Evolutionary conservation across 2,113 vertebrate species (phyloP).

Genomic region (Varanus komodoensis): DNA sequence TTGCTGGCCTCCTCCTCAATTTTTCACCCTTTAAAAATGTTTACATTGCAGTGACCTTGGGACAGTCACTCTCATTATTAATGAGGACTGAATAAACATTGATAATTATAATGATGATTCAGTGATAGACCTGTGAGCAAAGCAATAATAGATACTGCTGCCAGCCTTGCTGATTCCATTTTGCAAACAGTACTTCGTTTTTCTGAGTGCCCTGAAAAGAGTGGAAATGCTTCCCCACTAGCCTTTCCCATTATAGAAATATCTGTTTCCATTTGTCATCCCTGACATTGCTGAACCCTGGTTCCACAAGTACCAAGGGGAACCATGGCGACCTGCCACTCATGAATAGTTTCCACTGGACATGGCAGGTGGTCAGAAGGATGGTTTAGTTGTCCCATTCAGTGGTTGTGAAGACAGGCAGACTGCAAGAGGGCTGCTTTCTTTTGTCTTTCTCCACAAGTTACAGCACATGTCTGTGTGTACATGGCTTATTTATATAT

Average conservation of each 20-base stretch:
- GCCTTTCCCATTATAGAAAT: too few relatives aligned
- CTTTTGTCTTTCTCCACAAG: not conserved
- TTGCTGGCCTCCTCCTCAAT: not conserved
- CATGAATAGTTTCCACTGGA: too few relatives aligned
- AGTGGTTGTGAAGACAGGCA: slow-evolving; percentile 60
- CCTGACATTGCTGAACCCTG: too few relatives aligned
- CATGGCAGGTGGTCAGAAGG: too few relatives aligned
- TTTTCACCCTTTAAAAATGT: not conserved
- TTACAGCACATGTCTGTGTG: slow-evolving; percentile 64
- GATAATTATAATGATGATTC: not conserved
- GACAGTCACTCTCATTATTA: not conserved
- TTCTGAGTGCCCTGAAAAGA: too few relatives aligned
- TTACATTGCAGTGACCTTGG: not conserved
- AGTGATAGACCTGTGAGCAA: slow-evolving; percentile 16
- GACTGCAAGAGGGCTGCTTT: slow-evolving; percentile 36
- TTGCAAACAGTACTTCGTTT: too few relatives aligned
- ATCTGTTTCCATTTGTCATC: too few relatives aligned
- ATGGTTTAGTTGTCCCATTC: slow-evolving; percentile 55
- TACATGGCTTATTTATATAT: slow-evolving; percentile 51
- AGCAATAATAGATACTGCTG: too few relatives aligned
- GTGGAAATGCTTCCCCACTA: too few relatives aligned
- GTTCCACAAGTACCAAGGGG: too few relatives aligned
- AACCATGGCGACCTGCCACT: too few relatives aligned
- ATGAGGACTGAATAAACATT: not conserved
- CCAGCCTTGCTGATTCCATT: too few relatives aligned